Base-by-base conservation (phyloP, 2,113 vertebrate genomes). In the Seriola rivoliana region DNA sequence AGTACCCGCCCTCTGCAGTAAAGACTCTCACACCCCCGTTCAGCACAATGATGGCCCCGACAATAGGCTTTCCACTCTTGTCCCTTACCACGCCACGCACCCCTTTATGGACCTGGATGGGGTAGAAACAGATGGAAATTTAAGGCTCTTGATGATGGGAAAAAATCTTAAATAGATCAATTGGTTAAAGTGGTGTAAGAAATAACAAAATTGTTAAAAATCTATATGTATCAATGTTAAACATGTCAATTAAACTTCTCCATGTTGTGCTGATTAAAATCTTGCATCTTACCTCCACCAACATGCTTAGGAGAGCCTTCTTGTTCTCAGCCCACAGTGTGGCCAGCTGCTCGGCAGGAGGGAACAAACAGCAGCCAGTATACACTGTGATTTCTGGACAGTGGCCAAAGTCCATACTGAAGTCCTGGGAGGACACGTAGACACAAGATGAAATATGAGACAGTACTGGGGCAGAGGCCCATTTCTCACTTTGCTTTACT, bases 311-410 rank as follows among this genome's bases (percentile, higher is more conserved):
- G 40, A 99, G 97, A 77, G 98, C 92, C 83, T 96, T 98, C 92
- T 96, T 98, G 92, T 99, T 99, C 78, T 98, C 97, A 23, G 94
- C 92, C 98, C 98, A 99, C 52, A 99, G 93, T 4, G 88, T 40
- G 29, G 95, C 92, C 72, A 99, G 96, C 62, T 97, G 96, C 21
- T 95, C 95, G n/a, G 95, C 93, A 0, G 95, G 92, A 0, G 98
- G 98, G 78, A 98, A 99, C 71, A 96, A 94, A 80, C 98, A 99
- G 94, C 98, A 99, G 93, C 97, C 94, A 0, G 97, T 98, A 42
- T 98, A 99, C 25, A 98, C 97, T 1, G 97, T 99, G 93, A 99
- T 98, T 94, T 99, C 98, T 1, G 98, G 98, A 92, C 98, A 99
- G 40, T 96, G 97, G 34, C 98, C 98, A 83, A 97, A 97, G 1